A percentile compares a stretch with the other conserved stretches of the same genome.
Evolutionary conservation across 2,888 invertebrate species (phyloP).

Genomic region (Phania funesta): DNA sequence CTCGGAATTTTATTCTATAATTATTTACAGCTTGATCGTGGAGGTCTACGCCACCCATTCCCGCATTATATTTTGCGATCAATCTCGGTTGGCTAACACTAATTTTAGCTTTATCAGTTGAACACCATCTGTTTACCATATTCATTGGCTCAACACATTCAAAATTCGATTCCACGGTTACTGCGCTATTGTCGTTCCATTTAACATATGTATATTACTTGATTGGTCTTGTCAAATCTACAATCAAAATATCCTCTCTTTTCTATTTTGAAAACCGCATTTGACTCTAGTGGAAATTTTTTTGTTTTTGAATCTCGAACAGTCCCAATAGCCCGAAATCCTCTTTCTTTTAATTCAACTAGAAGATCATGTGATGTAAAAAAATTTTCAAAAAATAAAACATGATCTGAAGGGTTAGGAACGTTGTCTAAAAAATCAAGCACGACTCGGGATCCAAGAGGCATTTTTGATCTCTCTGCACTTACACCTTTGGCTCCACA

Average conservation of each 20-base stretch:
- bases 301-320: too few species aligned
- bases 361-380: too few species aligned
- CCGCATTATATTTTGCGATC: slow-evolving; percentile 21
- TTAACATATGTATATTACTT: too few species aligned
- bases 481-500: background rate
- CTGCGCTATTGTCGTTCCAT: background rate
- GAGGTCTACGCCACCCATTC: too few species aligned
- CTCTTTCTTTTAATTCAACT: too few species aligned
- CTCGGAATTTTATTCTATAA: slow-evolving; percentile 38
- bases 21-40: too few species aligned
- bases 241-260: too few species aligned
- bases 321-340: too few species aligned
- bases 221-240: too few species aligned
- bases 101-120: background rate
- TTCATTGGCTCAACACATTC: background rate
- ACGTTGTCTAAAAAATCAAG: background rate
- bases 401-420: background rate
- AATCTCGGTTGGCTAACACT: background rate
- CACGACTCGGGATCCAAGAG: background rate
- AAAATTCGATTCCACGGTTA: background rate
- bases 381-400: background rate
- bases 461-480: background rate
- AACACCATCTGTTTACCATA: background rate
- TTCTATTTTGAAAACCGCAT: too few species aligned
- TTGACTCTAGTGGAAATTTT: too few species aligned